Evolutionary conservation across 2,888 invertebrate species (phyloP).

Genomic region (Yponomeuta evonymella): DNA sequence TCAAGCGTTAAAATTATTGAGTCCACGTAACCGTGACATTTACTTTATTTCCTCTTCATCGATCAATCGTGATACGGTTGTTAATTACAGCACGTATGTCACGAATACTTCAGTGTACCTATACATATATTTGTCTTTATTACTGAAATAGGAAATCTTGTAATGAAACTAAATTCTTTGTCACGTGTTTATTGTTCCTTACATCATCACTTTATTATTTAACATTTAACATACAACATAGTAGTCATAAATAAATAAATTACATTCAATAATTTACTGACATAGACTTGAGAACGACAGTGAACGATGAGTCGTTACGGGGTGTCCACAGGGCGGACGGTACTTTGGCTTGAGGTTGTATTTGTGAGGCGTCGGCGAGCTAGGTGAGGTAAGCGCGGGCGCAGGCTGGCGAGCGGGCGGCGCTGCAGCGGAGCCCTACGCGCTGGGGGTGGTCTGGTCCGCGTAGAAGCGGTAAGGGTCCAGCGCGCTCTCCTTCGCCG

Average conservation of each 20-base stretch:
- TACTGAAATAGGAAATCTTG: slow-evolving; percentile 12
- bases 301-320: slow-evolving; percentile 42
- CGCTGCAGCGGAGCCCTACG: slow-evolving; percentile 23
- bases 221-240: slow-evolving; percentile 57
- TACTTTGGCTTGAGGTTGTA: slow-evolving; percentile 69
- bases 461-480: slow-evolving; percentile 79
- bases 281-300: slow-evolving; percentile 62
- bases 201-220: slow-evolving; percentile 64
- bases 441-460: slow-evolving; percentile 51
- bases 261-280: slow-evolving; percentile 72
- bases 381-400: slow-evolving; percentile 21
- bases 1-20: background rate
- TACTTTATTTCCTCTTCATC: background rate
- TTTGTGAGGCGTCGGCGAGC: slow-evolving; percentile 37
- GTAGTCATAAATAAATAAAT: slow-evolving; percentile 73
- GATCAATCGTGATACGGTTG: background rate
- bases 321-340: slow-evolving; percentile 49
- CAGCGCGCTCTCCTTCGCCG: slow-evolving; percentile 68
- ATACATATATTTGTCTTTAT: background rate
- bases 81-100: background rate
- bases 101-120: too few species aligned
- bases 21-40: background rate
- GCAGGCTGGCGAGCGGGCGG: slow-evolving; percentile 34
- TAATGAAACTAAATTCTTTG: slow-evolving; percentile 54
- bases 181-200: slow-evolving; percentile 53